Percentiles rank a stretch among this genome's conserved stretches.
phyloP scores from a whole-genome alignment of 1,140 invertebrate genomes.

The Scaptomyza hsui region DNA sequence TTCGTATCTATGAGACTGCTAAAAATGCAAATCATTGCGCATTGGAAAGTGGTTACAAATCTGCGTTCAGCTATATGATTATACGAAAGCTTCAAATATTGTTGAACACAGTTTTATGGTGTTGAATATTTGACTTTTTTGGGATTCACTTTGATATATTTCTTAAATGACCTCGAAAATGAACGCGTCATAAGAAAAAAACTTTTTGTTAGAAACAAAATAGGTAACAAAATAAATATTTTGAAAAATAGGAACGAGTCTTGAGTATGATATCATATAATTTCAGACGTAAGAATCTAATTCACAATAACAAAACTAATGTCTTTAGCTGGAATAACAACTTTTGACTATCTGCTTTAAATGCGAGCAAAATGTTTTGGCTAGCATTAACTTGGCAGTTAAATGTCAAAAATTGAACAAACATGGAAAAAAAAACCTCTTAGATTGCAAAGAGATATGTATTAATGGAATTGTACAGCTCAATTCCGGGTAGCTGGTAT shows the following conservation, averaged over 20 bases:
- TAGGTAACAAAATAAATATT: background rate
- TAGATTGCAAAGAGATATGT: too few species aligned
- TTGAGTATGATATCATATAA: background rate
- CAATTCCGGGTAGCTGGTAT: conserved; percentile 21
- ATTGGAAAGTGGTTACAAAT: conserved; percentile 39
- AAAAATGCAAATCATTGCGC: conserved; percentile 29
- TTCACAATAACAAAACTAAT: background rate
- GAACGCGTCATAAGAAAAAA: background rate
- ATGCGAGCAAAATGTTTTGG: conserved; percentile 6
- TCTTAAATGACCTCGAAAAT: conserved; percentile 3
- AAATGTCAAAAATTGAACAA: conserved; percentile 13
- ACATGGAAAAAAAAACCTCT: background rate
- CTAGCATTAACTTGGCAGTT: background rate
- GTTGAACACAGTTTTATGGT: background rate
- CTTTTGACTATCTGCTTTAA: conserved; percentile 4
- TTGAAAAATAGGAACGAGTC: background rate
- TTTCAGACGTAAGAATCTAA: background rate
- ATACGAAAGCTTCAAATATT: conserved; percentile 14
- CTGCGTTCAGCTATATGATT: conserved; percentile 5
- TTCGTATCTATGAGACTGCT: conserved; percentile 1
- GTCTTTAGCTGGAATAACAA: conserved; percentile 2
- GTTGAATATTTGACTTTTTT: conserved; percentile 36
- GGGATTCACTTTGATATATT: conserved; percentile 6
- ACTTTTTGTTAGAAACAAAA: background rate
- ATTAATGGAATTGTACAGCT: background rate